Percentiles rank a stretch among this genome's conserved stretches.
phyloP scores from a whole-genome alignment of 2,888 invertebrate species.

The Ophraella communa region DNA sequence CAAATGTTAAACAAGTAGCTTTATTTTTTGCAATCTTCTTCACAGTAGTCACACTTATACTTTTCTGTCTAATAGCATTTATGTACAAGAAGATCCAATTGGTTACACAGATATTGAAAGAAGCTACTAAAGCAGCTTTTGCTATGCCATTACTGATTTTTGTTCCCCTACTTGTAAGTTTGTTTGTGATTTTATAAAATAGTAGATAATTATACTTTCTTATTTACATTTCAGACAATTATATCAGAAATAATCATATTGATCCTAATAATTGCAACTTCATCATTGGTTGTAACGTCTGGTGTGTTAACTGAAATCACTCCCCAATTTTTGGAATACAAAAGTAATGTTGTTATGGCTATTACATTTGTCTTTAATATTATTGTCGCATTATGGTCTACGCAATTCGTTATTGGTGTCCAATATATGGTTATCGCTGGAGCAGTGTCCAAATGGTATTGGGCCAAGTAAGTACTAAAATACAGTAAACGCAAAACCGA shows the following conservation, averaged over 20 bases:
- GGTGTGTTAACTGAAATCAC: slow-evolving; percentile 28
- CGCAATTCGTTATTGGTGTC: slow-evolving; percentile 68
- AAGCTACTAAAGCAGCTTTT: slow-evolving; percentile 65
- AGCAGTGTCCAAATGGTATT: slow-evolving; percentile 70
- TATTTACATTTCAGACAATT: slow-evolving; percentile 54
- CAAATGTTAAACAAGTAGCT: neutral
- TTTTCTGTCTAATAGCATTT: slow-evolving; percentile 32
- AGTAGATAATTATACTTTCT: neutral
- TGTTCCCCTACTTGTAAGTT: slow-evolving; percentile 63
- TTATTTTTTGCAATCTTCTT: slow-evolving; percentile 30
- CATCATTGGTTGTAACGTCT: slow-evolving; percentile 36
- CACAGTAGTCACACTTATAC: slow-evolving; percentile 33
- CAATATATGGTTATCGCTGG: slow-evolving; percentile 70
- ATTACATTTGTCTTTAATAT: slow-evolving; percentile 54
- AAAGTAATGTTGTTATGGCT: slow-evolving; percentile 40
- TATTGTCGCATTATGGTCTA: slow-evolving; percentile 66
- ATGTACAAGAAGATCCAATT: slow-evolving; percentile 59
- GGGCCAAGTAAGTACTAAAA: slow-evolving; percentile 61
- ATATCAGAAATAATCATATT: slow-evolving; percentile 57
- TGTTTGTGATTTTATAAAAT: too few relatives aligned
- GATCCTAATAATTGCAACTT: slow-evolving; percentile 41
- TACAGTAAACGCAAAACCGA: too few relatives aligned
- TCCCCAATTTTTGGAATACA: slow-evolving; percentile 34
- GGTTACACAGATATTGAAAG: slow-evolving; percentile 64
- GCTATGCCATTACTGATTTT: slow-evolving; percentile 64